Percentiles rank a stretch among this genome's conserved stretches.
phyloP scores from a whole-genome alignment of 2,888 invertebrate species.

The Parascotia fuliginaria region DNA sequence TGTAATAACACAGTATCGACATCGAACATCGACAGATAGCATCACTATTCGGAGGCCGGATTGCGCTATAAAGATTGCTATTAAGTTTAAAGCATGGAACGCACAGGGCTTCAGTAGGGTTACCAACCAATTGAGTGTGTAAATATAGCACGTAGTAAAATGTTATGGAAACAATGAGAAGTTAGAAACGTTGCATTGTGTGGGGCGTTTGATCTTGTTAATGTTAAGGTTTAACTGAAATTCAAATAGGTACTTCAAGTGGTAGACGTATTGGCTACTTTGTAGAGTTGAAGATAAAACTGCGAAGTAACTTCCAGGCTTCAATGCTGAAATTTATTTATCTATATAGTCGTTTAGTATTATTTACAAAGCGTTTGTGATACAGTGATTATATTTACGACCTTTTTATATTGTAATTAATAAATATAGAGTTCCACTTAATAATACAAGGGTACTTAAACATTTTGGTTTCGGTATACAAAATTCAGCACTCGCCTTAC shows the following conservation, averaged over 20 bases:
- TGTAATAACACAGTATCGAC: constrained; percentile 70
- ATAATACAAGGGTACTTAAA: too few species aligned
- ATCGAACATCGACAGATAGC: constrained; percentile 67
- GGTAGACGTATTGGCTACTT: not conserved
- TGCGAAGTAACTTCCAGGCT: too few species aligned
- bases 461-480: too few species aligned
- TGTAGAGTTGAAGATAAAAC: not conserved
- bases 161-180: constrained; percentile 24
- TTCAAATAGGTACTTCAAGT: not conserved
- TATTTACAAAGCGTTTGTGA: too few species aligned
- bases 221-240: not conserved
- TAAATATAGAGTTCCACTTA: too few species aligned
- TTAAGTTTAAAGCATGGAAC: constrained; percentile 77
- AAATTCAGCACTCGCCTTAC: too few species aligned
- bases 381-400: too few species aligned
- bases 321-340: too few species aligned
- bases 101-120: constrained; percentile 46
- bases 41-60: constrained; percentile 71
- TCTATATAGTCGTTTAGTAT: too few species aligned
- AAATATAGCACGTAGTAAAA: constrained; percentile 26
- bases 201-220: not conserved
- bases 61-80: constrained; percentile 83
- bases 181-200: constrained; percentile 4
- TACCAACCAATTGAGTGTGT: constrained; percentile 24
- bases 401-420: too few species aligned